Conservation (phyloP, 2,888 invertebrate genomes). For the Drosophila lacicola region DNA sequence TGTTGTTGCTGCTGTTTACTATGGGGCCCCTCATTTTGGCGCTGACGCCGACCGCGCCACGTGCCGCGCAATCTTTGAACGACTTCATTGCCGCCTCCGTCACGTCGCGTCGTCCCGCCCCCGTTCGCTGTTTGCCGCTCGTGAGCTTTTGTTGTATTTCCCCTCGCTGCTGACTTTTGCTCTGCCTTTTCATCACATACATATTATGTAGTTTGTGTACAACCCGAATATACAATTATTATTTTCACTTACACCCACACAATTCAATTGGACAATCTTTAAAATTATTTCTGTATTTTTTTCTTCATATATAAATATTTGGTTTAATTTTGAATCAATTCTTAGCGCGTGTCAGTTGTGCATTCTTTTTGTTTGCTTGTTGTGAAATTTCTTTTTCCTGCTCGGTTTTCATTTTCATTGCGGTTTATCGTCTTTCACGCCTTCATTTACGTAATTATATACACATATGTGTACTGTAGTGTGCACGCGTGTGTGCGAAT, state of each 20-base stretch:
- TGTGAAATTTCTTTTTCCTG: constrained; percentile 39
- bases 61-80: constrained; percentile 69
- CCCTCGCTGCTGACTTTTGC: constrained; percentile 58
- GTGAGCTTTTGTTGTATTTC: constrained; percentile 44
- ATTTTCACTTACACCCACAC: constrained; percentile 38
- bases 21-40: constrained; percentile 61
- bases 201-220: constrained; percentile 17
- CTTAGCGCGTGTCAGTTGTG: constrained; percentile 43
- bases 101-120: constrained; percentile 4
- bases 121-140: constrained; percentile 42
- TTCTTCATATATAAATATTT: no score
- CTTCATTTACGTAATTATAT: constrained; percentile 47
- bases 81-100: constrained; percentile 50
- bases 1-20: constrained; percentile 34
- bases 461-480: no score
- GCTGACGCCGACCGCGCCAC: constrained; percentile 67
- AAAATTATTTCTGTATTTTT: no score
- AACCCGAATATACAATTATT: constrained; percentile 34
- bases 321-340: constrained; percentile 36
- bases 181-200: constrained; percentile 31
- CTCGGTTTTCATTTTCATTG: constrained; percentile 38
- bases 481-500: constrained; percentile 22
- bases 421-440: constrained; percentile 41
- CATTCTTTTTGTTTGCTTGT: constrained; percentile 28
- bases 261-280: constrained; percentile 46